Conservation (phyloP, 1,140 invertebrate species). For the Agraylea sexmaculata region DNA sequence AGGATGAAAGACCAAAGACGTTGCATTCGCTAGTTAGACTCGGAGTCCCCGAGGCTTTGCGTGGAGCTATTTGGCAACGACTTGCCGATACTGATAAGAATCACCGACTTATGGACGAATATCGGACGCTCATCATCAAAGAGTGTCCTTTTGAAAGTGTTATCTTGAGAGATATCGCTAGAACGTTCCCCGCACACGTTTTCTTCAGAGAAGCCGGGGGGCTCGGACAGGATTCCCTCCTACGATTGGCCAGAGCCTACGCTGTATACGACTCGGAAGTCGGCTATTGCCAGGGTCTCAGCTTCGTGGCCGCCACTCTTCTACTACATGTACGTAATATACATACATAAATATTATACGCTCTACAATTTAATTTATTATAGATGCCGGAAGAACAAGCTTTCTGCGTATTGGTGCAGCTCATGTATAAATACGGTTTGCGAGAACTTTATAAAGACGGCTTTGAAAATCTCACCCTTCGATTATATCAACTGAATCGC, state of each 20-base stretch:
- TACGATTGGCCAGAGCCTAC: constrained; percentile 93
- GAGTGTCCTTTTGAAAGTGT: constrained; percentile 83
- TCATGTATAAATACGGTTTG: constrained; percentile 95
- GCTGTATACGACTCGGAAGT: constrained; percentile 95
- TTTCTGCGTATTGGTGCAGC: constrained; percentile 89
- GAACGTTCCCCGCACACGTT: constrained; percentile 97
- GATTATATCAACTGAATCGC: constrained; percentile 92
- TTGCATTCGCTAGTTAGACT: constrained; percentile 66
- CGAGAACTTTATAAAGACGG: constrained; percentile 92
- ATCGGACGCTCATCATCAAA: constrained; percentile 86
- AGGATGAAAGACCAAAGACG: constrained; percentile 64
- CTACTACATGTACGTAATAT: constrained; percentile 75
- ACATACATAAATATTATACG: neutral
- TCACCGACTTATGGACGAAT: constrained; percentile 79
- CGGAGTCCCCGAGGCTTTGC: constrained; percentile 89
- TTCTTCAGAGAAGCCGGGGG: constrained; percentile 91
- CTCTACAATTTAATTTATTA: constrained; percentile 21
- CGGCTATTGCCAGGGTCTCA: constrained; percentile 96
- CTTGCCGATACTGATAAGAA: constrained; percentile 77
- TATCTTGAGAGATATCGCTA: constrained; percentile 90
- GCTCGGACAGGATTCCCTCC: constrained; percentile 86
- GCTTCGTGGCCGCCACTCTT: constrained; percentile 90
- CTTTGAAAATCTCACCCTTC: constrained; percentile 90
- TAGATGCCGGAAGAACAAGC: constrained; percentile 99
- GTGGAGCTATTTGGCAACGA: constrained; percentile 96